Conservation (phyloP, 1,140 invertebrate genomes). For the Drosophila littoralis region DNA sequence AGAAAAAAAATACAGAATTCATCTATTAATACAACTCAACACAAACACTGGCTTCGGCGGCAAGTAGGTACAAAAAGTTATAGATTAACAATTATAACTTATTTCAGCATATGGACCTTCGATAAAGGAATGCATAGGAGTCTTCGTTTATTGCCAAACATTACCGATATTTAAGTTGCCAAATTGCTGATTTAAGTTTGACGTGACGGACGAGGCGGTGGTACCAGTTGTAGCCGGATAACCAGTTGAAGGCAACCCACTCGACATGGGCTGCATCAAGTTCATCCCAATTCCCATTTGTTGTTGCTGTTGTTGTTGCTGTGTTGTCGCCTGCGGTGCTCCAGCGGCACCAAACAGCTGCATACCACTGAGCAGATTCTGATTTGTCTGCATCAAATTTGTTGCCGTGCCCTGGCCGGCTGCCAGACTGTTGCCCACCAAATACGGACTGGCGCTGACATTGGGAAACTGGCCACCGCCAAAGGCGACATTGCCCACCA, state of each 20-base stretch:
- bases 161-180: slow-evolving; percentile 84
- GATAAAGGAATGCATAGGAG: slow-evolving; percentile 60
- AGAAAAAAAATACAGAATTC: slow-evolving; percentile 29
- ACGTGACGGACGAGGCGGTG: slow-evolving; percentile 63
- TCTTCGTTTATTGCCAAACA: slow-evolving; percentile 83
- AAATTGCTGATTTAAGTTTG: slow-evolving; percentile 82
- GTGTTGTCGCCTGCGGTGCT: slow-evolving; percentile 35
- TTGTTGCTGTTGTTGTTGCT: slow-evolving; percentile 45
- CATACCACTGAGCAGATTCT: slow-evolving; percentile 72
- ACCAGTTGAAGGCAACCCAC: slow-evolving; percentile 41
- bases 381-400: slow-evolving; percentile 80
- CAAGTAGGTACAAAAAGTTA: slow-evolving; percentile 58
- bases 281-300: slow-evolving; percentile 68
- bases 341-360: slow-evolving; percentile 50
- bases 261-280: slow-evolving; percentile 65
- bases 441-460: slow-evolving; percentile 56
- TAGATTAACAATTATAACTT: slow-evolving; percentile 38
- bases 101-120: slow-evolving; percentile 50
- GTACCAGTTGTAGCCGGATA: slow-evolving; percentile 38
- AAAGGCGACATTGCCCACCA: slow-evolving; percentile 61
- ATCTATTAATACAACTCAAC: slow-evolving; percentile 47
- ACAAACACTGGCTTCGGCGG: slow-evolving; percentile 57
- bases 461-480: slow-evolving; percentile 66
- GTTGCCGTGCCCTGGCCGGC: slow-evolving; percentile 35
- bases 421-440: slow-evolving; percentile 19